Evolutionary conservation across 2,888 invertebrate species (phyloP).

Genomic region (Nemotelus pantherinus): DNA sequence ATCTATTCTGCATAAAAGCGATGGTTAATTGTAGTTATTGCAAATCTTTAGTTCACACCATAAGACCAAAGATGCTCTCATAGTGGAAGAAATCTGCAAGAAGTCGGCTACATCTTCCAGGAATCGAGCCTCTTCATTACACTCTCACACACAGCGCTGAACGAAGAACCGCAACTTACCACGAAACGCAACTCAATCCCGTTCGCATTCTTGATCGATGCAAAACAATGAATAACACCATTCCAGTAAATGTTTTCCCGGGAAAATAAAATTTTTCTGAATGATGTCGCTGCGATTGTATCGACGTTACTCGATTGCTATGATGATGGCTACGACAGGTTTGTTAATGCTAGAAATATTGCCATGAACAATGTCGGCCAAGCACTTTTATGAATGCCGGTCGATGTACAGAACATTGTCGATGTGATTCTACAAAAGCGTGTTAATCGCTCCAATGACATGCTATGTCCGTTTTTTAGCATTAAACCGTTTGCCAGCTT

Average conservation of each 20-base stretch:
- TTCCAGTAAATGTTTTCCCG: slow-evolving; percentile 45
- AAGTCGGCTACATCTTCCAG: too few relatives aligned
- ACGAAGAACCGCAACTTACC: too few relatives aligned
- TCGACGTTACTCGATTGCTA: background rate
- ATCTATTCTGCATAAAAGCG: too few relatives aligned
- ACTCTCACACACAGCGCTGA: too few relatives aligned
- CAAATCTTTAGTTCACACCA: too few relatives aligned
- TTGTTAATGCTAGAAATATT: background rate
- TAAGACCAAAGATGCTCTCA: too few relatives aligned
- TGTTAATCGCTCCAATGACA: slow-evolving; percentile 58
- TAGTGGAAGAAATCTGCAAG: too few relatives aligned
- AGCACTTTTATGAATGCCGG: slow-evolving; percentile 32
- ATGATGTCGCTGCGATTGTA: slow-evolving; percentile 23
- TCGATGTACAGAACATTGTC: slow-evolving; percentile 45
- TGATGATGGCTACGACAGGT: background rate
- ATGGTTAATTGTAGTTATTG: too few relatives aligned
- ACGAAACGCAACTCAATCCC: too few relatives aligned
- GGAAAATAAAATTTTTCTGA: slow-evolving; percentile 47
- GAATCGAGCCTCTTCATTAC: too few relatives aligned
- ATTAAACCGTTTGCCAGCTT: background rate
- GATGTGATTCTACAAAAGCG: slow-evolving; percentile 55
- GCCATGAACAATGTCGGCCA: background rate
- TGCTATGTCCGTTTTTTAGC: slow-evolving; percentile 50
- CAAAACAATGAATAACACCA: slow-evolving; percentile 5
- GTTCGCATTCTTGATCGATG: too few relatives aligned